phyloP scores from a whole-genome alignment of 2,113 vertebrate species.

The Grus americana region DNA sequence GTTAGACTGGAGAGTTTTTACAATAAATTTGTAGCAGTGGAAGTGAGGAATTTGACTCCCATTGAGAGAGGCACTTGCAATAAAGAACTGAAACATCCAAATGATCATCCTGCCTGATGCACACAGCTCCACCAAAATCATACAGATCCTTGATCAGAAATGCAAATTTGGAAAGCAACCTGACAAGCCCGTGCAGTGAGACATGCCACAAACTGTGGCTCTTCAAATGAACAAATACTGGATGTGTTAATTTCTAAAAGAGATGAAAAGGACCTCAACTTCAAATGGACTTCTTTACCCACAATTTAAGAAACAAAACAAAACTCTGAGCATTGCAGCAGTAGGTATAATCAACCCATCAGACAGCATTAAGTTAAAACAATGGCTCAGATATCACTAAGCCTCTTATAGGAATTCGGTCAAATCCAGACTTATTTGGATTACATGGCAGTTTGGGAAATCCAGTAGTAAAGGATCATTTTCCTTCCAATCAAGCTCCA shows the following conservation, averaged over 20 bases:
- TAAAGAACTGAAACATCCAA: background rate
- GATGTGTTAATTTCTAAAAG: background rate
- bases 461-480: constrained; percentile 7
- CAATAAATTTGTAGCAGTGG: background rate
- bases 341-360: constrained; percentile 14
- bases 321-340: background rate
- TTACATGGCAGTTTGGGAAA: constrained; percentile 46
- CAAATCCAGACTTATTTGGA: constrained; percentile 52
- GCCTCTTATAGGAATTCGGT: constrained; percentile 17
- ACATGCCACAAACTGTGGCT: background rate
- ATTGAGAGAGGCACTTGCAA: background rate
- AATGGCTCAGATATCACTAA: constrained; percentile 55
- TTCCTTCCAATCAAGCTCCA: constrained; percentile 18
- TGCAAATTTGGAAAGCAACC: background rate
- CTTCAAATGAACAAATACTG: background rate
- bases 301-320: background rate
- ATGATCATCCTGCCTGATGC: background rate
- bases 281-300: background rate
- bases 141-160: background rate
- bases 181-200: background rate
- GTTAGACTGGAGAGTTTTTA: background rate
- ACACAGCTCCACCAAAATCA: background rate
- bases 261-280: background rate
- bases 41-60: background rate
- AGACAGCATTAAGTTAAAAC: constrained; percentile 28